These are phyloP conservation scores for Saccostrea echinata DNA, from an alignment of 1,140 invertebrate species.

Conservation along the genomic window DNA sequence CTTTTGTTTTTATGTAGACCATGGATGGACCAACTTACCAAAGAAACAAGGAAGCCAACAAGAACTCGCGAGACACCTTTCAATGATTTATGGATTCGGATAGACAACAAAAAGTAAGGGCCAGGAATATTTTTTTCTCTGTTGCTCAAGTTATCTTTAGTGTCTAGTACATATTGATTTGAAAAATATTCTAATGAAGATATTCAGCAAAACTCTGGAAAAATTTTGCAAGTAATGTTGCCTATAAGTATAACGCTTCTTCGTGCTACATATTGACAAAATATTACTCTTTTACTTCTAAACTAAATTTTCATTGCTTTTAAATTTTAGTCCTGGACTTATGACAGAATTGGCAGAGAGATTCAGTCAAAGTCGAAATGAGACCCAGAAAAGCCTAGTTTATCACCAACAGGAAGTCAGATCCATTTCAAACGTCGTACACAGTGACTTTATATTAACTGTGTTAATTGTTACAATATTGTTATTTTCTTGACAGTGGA, in stretches of 20 bases:
- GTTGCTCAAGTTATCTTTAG: neutral
- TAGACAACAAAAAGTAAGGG: slow-evolving; percentile 62
- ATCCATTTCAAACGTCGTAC: neutral
- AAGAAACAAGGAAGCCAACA: slow-evolving; percentile 65
- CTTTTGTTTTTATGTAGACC: slow-evolving; percentile 45
- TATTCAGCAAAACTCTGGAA: too few species aligned
- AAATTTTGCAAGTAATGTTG: too few species aligned
- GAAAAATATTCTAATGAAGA: too few species aligned
- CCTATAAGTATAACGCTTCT: too few species aligned
- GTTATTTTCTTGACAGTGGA: slow-evolving; percentile 70
- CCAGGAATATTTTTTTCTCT: neutral
- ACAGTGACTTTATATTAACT: neutral
- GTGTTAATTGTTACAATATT: slow-evolving; percentile 25
- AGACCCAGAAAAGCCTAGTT: slow-evolving; percentile 2
- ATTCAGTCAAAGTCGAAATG: slow-evolving; percentile 24
- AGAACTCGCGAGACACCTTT: slow-evolving; percentile 68
- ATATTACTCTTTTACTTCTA: too few species aligned
- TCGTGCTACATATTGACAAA: too few species aligned
- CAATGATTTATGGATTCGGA: slow-evolving; percentile 73
- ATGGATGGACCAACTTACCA: slow-evolving; percentile 55
- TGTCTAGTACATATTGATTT: neutral
- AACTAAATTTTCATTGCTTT: neutral
- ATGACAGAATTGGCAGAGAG: slow-evolving; percentile 54
- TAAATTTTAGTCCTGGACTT: slow-evolving; percentile 54
- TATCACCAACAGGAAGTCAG: neutral